Evolutionary conservation across 2,113 vertebrate genomes (phyloP).

Genomic region (Galeopterus variegatus): DNA sequence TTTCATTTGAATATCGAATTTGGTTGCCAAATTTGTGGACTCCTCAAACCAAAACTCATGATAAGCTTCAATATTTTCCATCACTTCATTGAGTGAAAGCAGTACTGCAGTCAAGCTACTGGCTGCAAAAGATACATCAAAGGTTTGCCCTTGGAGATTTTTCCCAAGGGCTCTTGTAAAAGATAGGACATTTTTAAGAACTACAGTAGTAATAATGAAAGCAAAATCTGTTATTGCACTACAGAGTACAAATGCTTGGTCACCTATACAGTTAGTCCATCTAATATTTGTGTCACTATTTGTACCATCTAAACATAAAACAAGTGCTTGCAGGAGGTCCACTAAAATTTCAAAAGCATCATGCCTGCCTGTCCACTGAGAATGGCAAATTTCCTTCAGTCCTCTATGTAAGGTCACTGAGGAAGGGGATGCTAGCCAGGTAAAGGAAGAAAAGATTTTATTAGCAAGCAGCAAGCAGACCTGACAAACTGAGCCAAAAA

Average conservation of each 20-base stretch:
- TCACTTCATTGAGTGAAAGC: conserved; percentile 95
- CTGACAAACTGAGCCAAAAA: too few relatives aligned
- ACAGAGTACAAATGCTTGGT: conserved; percentile 93
- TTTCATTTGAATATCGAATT: conserved; percentile 93
- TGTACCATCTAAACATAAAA: conserved; percentile 94
- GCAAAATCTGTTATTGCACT: conserved; percentile 95
- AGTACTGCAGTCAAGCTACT: conserved; percentile 93
- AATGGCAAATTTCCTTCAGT: conserved; percentile 91
- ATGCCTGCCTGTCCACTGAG: conserved; percentile 92
- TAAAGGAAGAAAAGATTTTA: too few relatives aligned
- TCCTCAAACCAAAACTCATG: conserved; percentile 99
- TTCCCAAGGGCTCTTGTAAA: too few relatives aligned
- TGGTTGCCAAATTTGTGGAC: conserved; percentile 92
- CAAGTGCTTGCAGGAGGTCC: conserved; percentile 93
- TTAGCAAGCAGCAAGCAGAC: too few relatives aligned
- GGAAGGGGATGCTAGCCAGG: too few relatives aligned
- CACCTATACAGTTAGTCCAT: conserved; percentile 91
- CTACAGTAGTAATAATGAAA: conserved; percentile 94
- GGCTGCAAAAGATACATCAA: conserved; percentile 93
- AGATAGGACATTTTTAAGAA: conserved; percentile 91
- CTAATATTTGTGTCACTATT: conserved; percentile 92
- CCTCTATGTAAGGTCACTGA: conserved; percentile 73
- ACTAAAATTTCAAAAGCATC: conserved; percentile 94
- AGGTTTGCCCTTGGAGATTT: conserved; percentile 89
- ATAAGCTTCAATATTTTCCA: conserved; percentile 97